Conservation (phyloP, 2,797 vertebrate species). For the Gephyroberyx darwinii region DNA sequence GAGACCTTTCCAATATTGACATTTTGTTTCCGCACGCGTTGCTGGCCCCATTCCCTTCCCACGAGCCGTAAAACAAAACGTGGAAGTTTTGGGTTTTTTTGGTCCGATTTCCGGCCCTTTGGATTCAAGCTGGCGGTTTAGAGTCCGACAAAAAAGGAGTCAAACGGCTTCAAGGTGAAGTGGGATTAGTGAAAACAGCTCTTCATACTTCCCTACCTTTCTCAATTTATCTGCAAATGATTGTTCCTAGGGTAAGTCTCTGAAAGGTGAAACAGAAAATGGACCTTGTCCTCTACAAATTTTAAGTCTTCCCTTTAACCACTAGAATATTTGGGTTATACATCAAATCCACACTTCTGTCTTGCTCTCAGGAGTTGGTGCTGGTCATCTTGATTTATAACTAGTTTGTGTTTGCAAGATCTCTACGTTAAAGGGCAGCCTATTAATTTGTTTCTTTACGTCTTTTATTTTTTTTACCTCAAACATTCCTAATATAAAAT, state of each 20-base stretch:
- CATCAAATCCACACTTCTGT: too few species aligned
- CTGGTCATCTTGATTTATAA: too few species aligned
- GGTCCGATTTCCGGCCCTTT: neutral
- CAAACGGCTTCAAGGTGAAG: conserved; percentile 68
- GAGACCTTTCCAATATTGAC: conserved; percentile 29
- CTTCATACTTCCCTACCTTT: conserved; percentile 54
- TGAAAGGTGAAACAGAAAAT: conserved; percentile 26
- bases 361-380: too few species aligned
- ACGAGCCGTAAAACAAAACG: conserved; percentile 7
- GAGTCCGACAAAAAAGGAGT: conserved; percentile 14
- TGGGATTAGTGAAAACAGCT: conserved; percentile 63
- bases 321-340: too few species aligned
- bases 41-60: neutral
- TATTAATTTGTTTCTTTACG: too few species aligned
- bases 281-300: conserved; percentile 14
- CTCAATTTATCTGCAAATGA: conserved; percentile 70
- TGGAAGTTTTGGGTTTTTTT: neutral
- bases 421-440: too few species aligned
- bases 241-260: conserved; percentile 52
- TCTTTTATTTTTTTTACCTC: too few species aligned
- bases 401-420: too few species aligned
- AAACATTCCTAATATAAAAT: too few species aligned
- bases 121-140: conserved; percentile 20
- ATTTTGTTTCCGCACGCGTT: conserved; percentile 2
- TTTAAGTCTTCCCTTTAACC: neutral